Conservation (phyloP, 37 sponge, comb jelly and placozoan genomes). For the Geodia barretti region DNA sequence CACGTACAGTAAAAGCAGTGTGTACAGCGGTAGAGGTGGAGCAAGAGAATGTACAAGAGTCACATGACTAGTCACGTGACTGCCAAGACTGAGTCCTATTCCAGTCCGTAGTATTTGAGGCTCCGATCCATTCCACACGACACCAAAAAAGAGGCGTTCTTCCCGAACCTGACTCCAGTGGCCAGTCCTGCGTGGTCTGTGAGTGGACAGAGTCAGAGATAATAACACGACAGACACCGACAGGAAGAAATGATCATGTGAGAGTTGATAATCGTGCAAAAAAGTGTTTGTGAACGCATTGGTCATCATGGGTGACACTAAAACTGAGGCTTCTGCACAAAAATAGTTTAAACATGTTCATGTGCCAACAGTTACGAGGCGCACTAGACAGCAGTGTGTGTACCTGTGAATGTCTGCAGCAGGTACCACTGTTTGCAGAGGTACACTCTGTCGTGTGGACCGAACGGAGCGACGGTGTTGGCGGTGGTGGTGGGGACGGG, state of each 20-base stretch:
- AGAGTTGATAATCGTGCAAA: not conserved
- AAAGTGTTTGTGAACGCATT: not conserved
- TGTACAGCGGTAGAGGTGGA: too few species aligned
- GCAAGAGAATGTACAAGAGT: too few species aligned
- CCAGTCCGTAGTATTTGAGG: constrained; percentile 80
- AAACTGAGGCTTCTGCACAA: too few species aligned
- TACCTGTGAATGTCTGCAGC: constrained; percentile 74
- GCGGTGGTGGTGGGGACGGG: not conserved
- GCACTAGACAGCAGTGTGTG: too few species aligned
- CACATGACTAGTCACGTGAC: too few species aligned
- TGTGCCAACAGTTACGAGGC: too few species aligned
- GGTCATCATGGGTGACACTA: too few species aligned
- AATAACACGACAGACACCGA: too few species aligned
- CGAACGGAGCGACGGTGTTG: not conserved
- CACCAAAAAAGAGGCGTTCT: constrained; percentile 90
- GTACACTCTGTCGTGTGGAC: constrained; percentile 58
- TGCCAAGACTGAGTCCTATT: not conserved
- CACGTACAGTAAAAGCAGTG: too few species aligned
- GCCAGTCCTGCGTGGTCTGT: constrained; percentile 85
- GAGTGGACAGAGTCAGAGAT: not conserved
- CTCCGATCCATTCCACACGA: constrained; percentile 90
- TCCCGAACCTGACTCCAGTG: constrained; percentile 90
- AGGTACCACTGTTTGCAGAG: constrained; percentile 89
- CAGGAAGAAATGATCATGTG: not conserved
- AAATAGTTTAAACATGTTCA: too few species aligned